Percentiles rank a stretch among this genome's conserved stretches.
phyloP scores from a whole-genome alignment of 92 coral and sea anemone species.

The Isaurus tuberculatus region DNA sequence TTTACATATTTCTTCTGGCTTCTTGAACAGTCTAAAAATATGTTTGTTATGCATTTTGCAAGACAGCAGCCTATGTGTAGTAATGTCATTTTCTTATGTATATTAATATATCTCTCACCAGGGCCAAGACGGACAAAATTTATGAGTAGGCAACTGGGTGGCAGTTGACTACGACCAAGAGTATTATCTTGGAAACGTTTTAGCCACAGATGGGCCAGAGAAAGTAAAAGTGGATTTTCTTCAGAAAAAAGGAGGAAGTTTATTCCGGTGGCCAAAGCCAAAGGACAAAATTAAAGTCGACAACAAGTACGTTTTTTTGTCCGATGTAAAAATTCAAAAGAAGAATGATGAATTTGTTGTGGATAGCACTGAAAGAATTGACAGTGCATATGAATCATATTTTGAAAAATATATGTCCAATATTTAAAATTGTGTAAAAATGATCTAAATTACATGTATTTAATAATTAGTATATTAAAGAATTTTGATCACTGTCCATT shows the following conservation, averaged over 20 bases:
- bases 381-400: background rate
- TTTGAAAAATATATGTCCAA: background rate
- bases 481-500: background rate
- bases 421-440: background rate
- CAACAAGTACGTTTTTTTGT: background rate
- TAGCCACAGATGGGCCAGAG: background rate
- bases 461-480: background rate
- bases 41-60: background rate
- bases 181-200: background rate
- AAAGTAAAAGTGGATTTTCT: background rate
- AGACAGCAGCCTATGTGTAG: background rate
- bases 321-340: background rate
- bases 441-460: background rate
- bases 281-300: background rate
- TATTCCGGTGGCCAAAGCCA: slow-evolving; percentile 5
- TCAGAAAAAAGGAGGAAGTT: background rate
- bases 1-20: slow-evolving; percentile 11
- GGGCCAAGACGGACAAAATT: background rate
- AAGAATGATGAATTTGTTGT: slow-evolving; percentile 2
- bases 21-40: background rate
- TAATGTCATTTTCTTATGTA: background rate
- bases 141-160: slow-evolving; percentile 9
- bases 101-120: background rate
- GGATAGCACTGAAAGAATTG: background rate
- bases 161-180: slow-evolving; percentile 5